Evolutionary conservation across 2,888 invertebrate species (phyloP), one percentile per base, ranked within the genome.

Genomic region (Sinohyriopsis cumingii): DNA sequence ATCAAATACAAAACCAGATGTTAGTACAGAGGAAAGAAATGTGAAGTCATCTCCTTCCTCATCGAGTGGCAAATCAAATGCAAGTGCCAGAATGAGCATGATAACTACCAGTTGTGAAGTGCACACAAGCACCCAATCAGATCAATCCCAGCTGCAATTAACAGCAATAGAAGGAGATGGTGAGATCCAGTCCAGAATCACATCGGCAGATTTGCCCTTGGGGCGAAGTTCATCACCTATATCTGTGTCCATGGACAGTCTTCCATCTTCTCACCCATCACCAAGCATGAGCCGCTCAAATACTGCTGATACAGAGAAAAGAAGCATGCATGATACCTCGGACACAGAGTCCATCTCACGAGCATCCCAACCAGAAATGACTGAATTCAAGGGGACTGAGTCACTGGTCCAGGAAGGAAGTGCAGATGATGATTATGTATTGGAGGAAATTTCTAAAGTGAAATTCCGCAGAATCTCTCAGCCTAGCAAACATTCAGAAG

Each of bases 211-310:
- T 45, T 45, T 45, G 45, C 45, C 45, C 45, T 45, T 45, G 15
- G 45, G 45, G 45, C 12, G 45, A 45, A 45, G 45, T 45, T 45
- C 45, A 19, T 82, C 81, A 24, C 81, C 81, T 22, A 80, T 78
- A 67, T 82, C 81, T n/a, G 71, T 80, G 55, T 82, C 81, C 28
- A 80, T 82, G 78, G 81, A 82, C 55, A 79, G 78, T 45, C 65
- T 82, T 22, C 80, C 81, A 6, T 82, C 81, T n/a, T 82, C 81
- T 12, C 77, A 82, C 71, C 80, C 81, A 15, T 82, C 81, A 28
- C 81, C 81, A 55, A 76, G 77, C 62, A 69, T 76, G 24, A 59
- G 64, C 33, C 68, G 71, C 56, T 63, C 71, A 45, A 71, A 75
- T 68, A 60, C 69, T 7, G 67, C 65, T 45, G 71, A 69, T 60